phyloP scores from a whole-genome alignment of 2,113 vertebrate species.

The Muntiacus reevesi region DNA sequence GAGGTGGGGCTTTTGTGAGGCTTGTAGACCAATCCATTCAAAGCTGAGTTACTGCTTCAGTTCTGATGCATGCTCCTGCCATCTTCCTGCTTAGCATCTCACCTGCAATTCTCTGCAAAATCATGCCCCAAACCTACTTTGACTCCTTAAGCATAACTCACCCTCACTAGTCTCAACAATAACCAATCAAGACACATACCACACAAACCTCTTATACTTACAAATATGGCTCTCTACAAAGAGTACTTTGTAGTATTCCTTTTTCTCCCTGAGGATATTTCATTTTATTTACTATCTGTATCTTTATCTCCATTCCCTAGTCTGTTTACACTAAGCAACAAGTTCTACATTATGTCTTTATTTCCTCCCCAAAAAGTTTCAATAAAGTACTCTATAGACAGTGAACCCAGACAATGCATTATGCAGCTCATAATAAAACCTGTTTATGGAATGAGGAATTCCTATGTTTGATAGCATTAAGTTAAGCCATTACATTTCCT shows the following conservation, averaged over 20 bases:
- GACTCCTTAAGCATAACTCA: not conserved
- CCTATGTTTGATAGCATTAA: not conserved
- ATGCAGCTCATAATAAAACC: not conserved
- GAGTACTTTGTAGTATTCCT: no score
- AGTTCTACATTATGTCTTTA: not conserved
- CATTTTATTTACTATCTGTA: not conserved
- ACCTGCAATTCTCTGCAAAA: not conserved
- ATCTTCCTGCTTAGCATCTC: not conserved
- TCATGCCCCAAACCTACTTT: not conserved
- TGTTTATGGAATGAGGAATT: conserved; percentile 1
- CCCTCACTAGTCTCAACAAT: not conserved
- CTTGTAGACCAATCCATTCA: not conserved
- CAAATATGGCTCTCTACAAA: not conserved
- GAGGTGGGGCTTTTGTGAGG: not conserved
- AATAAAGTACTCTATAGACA: not conserved
- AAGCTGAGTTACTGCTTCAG: not conserved
- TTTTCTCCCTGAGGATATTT: not conserved
- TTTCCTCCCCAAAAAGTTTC: not conserved
- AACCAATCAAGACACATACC: not conserved
- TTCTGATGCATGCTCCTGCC: not conserved
- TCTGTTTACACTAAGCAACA: not conserved
- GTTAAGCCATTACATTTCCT: conserved; percentile 17
- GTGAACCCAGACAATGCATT: not conserved
- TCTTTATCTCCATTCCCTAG: not conserved
- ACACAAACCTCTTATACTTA: not conserved